Conservation (phyloP, 2,888 invertebrate genomes). For the Lydus trimaculatus region DNA sequence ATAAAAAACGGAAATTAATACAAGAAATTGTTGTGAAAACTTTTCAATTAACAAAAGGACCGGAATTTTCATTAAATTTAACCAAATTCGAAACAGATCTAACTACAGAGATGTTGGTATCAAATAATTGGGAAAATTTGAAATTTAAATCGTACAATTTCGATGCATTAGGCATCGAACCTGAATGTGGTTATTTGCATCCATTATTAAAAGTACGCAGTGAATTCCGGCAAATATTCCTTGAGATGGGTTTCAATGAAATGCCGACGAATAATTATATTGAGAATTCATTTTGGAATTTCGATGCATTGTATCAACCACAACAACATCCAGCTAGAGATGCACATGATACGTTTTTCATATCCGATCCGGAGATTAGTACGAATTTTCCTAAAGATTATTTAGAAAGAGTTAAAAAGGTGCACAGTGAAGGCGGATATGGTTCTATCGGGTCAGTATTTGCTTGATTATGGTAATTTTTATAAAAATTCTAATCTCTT, state of each 20-base stretch:
- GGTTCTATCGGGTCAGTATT: constrained; percentile 75
- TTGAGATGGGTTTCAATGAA: constrained; percentile 98
- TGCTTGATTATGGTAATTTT: background rate
- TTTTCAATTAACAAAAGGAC: constrained; percentile 81
- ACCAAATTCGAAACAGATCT: constrained; percentile 93
- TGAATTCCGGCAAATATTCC: constrained; percentile 96
- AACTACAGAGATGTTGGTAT: constrained; percentile 89
- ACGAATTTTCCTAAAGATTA: constrained; percentile 87
- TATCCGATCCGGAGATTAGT: constrained; percentile 74
- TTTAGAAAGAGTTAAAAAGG: constrained; percentile 83
- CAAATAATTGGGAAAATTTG: constrained; percentile 86
- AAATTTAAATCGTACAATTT: constrained; percentile 98
- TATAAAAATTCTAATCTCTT: background rate
- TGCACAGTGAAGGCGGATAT: constrained; percentile 92
- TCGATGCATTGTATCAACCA: constrained; percentile 97
- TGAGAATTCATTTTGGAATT: constrained; percentile 99
- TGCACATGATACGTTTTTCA: constrained; percentile 98
- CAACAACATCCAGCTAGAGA: constrained; percentile 99
- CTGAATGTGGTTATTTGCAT: constrained; percentile 89
- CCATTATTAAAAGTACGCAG: constrained; percentile 92
- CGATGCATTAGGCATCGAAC: constrained; percentile 85
- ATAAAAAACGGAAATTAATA: constrained; percentile 93
- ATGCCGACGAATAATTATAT: constrained; percentile 99
- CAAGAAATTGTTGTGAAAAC: constrained; percentile 86
- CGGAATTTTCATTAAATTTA: constrained; percentile 81